A percentile compares a stretch with the other conserved stretches of the same genome.
Evolutionary conservation across 1,140 invertebrate genomes (phyloP).

Genomic region (Drosophila baimaii): DNA sequence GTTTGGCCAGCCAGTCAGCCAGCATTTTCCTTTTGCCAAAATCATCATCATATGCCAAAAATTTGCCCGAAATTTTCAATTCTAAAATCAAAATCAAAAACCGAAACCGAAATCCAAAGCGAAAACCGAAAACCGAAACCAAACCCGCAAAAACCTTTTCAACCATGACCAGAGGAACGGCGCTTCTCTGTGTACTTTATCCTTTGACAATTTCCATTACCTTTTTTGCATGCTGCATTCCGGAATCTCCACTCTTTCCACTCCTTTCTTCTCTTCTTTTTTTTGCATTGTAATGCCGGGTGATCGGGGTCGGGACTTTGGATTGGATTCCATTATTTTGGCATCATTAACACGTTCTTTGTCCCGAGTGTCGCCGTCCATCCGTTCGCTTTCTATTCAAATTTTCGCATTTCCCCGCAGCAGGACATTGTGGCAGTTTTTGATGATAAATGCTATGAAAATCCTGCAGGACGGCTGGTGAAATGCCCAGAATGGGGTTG

Average conservation of each 20-base stretch:
- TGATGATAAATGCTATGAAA: constrained; percentile 33
- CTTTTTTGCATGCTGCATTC: constrained; percentile 60
- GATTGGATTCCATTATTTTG: constrained; percentile 66
- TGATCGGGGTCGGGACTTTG: constrained; percentile 17
- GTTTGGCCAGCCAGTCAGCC: constrained; percentile 34
- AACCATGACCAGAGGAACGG: constrained; percentile 22
- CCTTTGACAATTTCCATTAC: constrained; percentile 65
- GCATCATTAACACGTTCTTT: constrained; percentile 82
- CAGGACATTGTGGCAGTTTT: constrained; percentile 25
- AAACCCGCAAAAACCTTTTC: constrained; percentile 31
- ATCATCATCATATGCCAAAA: constrained; percentile 51
- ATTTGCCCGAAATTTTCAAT: constrained; percentile 11
- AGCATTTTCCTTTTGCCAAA: constrained; percentile 52
- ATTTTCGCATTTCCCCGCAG: constrained; percentile 36
- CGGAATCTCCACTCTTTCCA: constrained; percentile 9
- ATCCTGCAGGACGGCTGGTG: constrained; percentile 42
- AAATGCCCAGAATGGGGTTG: constrained; percentile 58
- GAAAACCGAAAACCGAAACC: constrained; percentile 30
- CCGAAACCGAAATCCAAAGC: constrained; percentile 27
- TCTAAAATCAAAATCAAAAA: constrained; percentile 38
- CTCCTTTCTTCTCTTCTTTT: constrained; percentile 16
- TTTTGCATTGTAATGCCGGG: constrained; percentile 71
- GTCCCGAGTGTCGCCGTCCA: constrained; percentile 47
- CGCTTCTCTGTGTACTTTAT: constrained; percentile 55
- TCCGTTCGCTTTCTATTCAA: constrained; percentile 60